Conservation (phyloP, 2,113 vertebrate genomes). For the Elephas maximus region DNA sequence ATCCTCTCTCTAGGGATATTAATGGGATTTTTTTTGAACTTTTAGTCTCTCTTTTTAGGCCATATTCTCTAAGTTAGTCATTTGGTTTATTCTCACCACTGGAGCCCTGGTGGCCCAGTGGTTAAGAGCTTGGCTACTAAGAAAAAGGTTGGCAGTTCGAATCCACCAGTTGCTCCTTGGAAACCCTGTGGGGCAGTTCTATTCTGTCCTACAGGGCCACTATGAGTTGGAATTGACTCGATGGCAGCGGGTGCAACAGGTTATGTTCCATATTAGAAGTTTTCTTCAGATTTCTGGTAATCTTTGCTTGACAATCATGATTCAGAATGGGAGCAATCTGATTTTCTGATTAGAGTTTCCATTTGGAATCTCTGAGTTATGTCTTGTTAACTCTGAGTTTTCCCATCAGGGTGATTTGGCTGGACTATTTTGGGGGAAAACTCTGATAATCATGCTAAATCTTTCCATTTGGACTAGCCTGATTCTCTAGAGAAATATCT, state of each 20-base stretch:
- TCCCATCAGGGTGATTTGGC: not conserved
- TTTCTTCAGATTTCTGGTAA: not conserved
- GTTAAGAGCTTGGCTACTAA: too few species aligned
- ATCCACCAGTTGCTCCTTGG: too few species aligned
- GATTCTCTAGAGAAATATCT: not conserved
- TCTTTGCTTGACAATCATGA: not conserved
- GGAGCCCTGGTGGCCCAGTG: too few species aligned
- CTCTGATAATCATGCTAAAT: not conserved
- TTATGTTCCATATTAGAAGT: not conserved
- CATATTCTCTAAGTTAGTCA: not conserved
- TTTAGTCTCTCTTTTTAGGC: slow-evolving; percentile 12
- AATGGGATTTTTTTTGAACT: not conserved
- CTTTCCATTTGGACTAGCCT: not conserved
- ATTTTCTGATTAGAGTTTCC: slow-evolving; percentile 12
- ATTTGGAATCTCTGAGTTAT: not conserved
- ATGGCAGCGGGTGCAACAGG: not conserved
- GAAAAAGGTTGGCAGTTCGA: too few species aligned
- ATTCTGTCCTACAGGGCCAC: too few species aligned
- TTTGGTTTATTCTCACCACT: not conserved
- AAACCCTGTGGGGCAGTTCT: too few species aligned
- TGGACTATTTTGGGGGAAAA: not conserved
- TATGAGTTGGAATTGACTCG: too few species aligned
- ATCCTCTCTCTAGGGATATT: not conserved
- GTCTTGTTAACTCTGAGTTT: slow-evolving; percentile 15
- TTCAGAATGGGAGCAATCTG: not conserved